Evolutionary conservation across 2,888 invertebrate species (phyloP), one percentile per base, ranked within the genome.

Genomic region (Mimas tiliae): DNA sequence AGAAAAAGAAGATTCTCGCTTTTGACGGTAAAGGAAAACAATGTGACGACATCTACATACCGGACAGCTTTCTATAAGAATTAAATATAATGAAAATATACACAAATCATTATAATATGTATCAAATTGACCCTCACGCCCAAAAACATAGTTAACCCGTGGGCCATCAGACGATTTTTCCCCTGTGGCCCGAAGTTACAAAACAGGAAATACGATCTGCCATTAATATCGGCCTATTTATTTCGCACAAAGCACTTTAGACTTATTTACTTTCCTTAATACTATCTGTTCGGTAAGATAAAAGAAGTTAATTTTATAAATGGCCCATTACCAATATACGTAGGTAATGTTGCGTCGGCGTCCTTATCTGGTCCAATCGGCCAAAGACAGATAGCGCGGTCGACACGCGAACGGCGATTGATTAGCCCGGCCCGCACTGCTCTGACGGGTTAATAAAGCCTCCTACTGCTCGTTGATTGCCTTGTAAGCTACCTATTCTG

Each of bases 361-460:
- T 78, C 82, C 89, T 87, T 92, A 92, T 92, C 93, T 85, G 87
- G 86, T 81, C 85, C 89, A 90, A 92, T 92, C 90, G 88, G 85
- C 85, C 85, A 86, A 88, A 93, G 93, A 93, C 90, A 91, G 92
- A 93, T 93, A 93, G 92, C 84, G 87, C 77, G 90, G 90, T 89
- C 86, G 88, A 88, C 93, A 93, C 92, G 91, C 93, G 86, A 93
- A 84, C 91, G 80, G 78, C 92, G 93, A 93, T 93, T 93, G 93
- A 93, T 93, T 93, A 92, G 90, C 81, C 82, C 76, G 79, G 83
- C 90, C 91, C 90, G 88, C 87, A 89, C 84, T 86, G 82, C 84
- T 86, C 88, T 89, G 90, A 88, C 91, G 91, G 89, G 90, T 91
- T 93, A 93, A 93, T 93, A 92, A 89, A 91, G 88, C 89, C 87